Percentiles rank a stretch among this genome's conserved stretches.
phyloP scores from a whole-genome alignment of 1,140 invertebrate genomes.

The Battus philenor region DNA sequence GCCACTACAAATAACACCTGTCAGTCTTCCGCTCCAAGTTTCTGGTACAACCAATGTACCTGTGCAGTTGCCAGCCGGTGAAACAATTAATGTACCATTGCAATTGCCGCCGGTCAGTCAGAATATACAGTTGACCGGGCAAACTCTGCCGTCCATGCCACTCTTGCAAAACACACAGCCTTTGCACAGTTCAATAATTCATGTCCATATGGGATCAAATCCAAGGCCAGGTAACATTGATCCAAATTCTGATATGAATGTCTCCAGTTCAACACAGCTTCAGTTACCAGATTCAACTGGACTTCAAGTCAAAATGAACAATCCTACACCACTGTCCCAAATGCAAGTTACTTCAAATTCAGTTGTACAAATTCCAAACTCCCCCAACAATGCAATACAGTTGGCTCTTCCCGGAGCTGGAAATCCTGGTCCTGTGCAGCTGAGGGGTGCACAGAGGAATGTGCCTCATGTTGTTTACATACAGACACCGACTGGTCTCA shows the following conservation, averaged over 20 bases:
- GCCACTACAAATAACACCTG: constrained; percentile 56
- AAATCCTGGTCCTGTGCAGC: constrained; percentile 38
- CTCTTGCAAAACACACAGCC: constrained; percentile 49
- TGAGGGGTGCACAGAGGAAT: constrained; percentile 45
- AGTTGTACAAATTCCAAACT: constrained; percentile 59
- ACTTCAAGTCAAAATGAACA: constrained; percentile 55
- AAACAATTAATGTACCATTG: constrained; percentile 67
- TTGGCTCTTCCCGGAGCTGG: constrained; percentile 41
- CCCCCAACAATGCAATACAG: constrained; percentile 61
- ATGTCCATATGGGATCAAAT: constrained; percentile 66
- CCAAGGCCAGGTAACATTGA: constrained; percentile 43
- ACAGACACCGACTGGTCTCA: constrained; percentile 64
- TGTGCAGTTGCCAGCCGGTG: constrained; percentile 62
- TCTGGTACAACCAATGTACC: constrained; percentile 61
- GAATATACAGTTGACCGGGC: constrained; percentile 53
- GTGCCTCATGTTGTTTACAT: constrained; percentile 70
- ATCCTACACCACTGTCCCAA: constrained; percentile 43
- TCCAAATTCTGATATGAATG: constrained; percentile 45
- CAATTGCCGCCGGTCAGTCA: constrained; percentile 56
- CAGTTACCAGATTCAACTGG: constrained; percentile 45
- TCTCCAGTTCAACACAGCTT: constrained; percentile 49
- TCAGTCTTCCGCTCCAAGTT: constrained; percentile 62
- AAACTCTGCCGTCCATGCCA: constrained; percentile 58
- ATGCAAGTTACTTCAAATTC: constrained; percentile 50
- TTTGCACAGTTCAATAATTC: constrained; percentile 62